Evolutionary conservation across 2,113 vertebrate genomes (phyloP).

Genomic region (Notarius quadriscutis): DNA sequence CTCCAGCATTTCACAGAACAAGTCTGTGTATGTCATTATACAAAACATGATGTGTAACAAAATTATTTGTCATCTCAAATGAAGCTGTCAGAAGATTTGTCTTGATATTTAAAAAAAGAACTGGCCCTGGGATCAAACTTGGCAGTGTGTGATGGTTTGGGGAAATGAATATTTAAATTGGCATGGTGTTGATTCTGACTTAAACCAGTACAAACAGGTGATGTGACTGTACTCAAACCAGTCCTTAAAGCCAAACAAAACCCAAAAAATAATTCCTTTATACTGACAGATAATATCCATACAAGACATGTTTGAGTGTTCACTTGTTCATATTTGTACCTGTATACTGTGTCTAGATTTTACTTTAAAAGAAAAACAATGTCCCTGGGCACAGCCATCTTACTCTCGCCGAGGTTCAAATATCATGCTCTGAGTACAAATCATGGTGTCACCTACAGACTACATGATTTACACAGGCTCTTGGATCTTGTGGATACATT

Average conservation of each 20-base stretch:
- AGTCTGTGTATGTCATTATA: background rate
- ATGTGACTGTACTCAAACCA: background rate
- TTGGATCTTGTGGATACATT: no score
- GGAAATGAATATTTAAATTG: background rate
- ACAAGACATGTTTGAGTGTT: no score
- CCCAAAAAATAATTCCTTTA: no score
- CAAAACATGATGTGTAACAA: background rate
- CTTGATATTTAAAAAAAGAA: background rate
- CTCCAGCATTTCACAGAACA: background rate
- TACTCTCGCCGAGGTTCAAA: no score
- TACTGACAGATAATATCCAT: no score
- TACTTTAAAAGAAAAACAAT: no score
- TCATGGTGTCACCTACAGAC: no score
- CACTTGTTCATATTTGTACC: no score
- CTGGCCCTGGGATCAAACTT: background rate
- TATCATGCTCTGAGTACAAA: no score
- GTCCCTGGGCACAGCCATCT: no score
- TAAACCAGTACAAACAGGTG: background rate
- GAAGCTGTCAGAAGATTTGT: slow-evolving; percentile 9
- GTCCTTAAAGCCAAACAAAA: background rate
- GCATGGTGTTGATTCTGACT: background rate
- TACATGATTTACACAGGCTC: no score
- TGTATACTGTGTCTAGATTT: no score
- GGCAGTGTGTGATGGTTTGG: background rate
- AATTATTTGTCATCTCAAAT: slow-evolving; percentile 4